These are phyloP conservation scores for Cuculus canorus DNA, from an alignment of 2,797 vertebrate species.

Conservation along the genomic window DNA sequence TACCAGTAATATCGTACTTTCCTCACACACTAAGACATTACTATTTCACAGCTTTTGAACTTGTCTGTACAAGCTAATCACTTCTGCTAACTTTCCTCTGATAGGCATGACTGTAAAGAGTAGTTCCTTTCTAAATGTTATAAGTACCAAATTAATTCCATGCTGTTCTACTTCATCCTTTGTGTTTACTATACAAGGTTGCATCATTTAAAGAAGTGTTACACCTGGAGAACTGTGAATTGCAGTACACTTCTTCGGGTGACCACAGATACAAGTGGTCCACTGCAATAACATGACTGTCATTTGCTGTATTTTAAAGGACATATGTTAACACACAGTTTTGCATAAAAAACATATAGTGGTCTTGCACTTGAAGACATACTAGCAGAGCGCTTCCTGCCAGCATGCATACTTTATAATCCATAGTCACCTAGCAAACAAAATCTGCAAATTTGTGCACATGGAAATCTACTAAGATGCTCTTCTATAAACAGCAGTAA, in stretches of 20 bases:
- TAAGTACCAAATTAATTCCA: not conserved
- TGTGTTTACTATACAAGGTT: not conserved
- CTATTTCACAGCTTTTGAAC: not conserved
- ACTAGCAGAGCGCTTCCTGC: not conserved
- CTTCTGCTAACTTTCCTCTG: not conserved
- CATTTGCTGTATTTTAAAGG: not conserved
- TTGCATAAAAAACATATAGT: not conserved
- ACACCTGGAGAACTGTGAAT: not conserved
- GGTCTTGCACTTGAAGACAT: not conserved
- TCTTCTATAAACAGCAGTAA: not conserved
- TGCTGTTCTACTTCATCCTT: not conserved
- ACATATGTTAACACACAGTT: not conserved
- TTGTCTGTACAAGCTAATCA: not conserved
- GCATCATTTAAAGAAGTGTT: not conserved
- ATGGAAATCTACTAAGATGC: not conserved
- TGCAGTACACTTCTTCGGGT: not conserved
- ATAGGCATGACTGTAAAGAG: not conserved
- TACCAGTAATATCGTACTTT: not conserved
- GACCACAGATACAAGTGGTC: not conserved
- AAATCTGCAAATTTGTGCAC: not conserved
- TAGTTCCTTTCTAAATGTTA: not conserved
- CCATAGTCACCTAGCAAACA: not conserved
- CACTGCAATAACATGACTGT: not conserved
- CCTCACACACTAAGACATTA: not conserved
- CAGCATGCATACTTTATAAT: not conserved